Percentiles rank a stretch among this genome's conserved stretches.
Evolutionary conservation across 2,888 invertebrate species (phyloP).

Genomic region (Apeira syringaria): DNA sequence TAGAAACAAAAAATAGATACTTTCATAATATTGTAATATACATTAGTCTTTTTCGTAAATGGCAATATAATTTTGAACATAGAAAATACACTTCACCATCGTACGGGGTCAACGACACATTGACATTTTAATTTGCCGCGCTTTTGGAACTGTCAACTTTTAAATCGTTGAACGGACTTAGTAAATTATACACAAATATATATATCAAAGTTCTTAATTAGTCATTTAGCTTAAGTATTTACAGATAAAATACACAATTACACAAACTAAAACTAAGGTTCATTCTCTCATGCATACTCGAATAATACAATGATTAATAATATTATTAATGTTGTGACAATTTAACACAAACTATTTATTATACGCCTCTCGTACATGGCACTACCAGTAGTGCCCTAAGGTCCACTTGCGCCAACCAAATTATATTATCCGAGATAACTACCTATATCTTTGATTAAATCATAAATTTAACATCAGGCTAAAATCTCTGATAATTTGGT

Average conservation of each 20-base stretch:
- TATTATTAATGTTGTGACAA: conserved; percentile 25
- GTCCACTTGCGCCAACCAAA: too few species aligned
- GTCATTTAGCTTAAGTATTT: conserved; percentile 25
- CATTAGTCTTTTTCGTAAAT: conserved; percentile 80
- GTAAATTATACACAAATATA: conserved; percentile 5
- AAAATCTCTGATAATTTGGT: too few species aligned
- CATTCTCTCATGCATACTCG: conserved; percentile 11
- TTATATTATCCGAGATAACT: too few species aligned
- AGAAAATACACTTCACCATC: conserved; percentile 46
- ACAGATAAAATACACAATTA: conserved; percentile 10
- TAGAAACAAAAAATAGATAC: conserved; percentile 41
- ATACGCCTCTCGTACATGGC: too few species aligned
- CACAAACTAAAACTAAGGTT: background rate
- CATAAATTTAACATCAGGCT: too few species aligned
- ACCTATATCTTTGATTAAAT: too few species aligned
- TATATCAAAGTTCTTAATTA: conserved; percentile 18
- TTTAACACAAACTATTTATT: too few species aligned
- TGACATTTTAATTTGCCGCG: conserved; percentile 28
- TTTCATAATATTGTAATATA: conserved; percentile 53
- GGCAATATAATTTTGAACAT: conserved; percentile 79
- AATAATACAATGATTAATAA: conserved; percentile 17
- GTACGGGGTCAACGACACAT: conserved; percentile 29
- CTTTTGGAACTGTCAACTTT: conserved; percentile 22
- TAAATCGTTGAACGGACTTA: conserved; percentile 10
- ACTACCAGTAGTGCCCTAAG: too few species aligned